A percentile compares a stretch with the other conserved stretches of the same genome.
These are phyloP conservation scores for Drosophila koepferae DNA, from an alignment of 2,888 invertebrate species.

Conservation along the genomic window DNA sequence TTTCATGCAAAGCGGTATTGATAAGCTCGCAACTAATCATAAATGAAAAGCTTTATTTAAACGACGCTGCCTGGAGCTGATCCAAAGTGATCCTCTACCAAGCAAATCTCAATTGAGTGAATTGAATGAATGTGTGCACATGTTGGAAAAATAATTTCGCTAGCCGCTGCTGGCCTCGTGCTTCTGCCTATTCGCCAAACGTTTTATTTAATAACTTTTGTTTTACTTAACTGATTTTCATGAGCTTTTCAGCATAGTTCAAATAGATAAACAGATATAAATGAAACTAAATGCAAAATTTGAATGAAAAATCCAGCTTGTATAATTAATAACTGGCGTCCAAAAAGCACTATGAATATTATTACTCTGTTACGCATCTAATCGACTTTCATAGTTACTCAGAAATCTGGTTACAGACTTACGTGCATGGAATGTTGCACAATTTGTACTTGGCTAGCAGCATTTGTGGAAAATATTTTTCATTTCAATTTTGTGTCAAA, in stretches of 20 bases:
- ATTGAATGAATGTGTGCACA: too few species aligned
- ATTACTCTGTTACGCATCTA: background rate
- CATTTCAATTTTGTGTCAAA: conserved; percentile 1
- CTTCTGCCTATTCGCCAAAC: too few species aligned
- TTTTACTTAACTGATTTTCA: too few species aligned
- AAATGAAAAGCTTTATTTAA: background rate
- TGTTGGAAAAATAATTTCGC: background rate
- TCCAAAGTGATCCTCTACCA: background rate
- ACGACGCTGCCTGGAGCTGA: background rate
- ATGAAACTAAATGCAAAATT: too few species aligned
- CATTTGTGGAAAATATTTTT: conserved; percentile 5
- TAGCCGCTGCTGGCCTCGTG: background rate
- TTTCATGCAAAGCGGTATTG: too few species aligned
- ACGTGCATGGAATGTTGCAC: background rate
- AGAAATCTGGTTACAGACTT: background rate
- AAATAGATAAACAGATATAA: too few species aligned
- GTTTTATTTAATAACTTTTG: background rate
- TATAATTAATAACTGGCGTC: too few species aligned
- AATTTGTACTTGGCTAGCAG: background rate
- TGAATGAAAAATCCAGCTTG: too few species aligned
- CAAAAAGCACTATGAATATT: too few species aligned
- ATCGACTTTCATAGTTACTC: background rate
- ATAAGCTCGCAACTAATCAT: too few species aligned
- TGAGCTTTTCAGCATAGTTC: too few species aligned
- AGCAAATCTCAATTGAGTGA: background rate